These are phyloP conservation scores for Varanus komodoensis DNA, from an alignment of 2,113 vertebrate species.

Conservation along the genomic window DNA sequence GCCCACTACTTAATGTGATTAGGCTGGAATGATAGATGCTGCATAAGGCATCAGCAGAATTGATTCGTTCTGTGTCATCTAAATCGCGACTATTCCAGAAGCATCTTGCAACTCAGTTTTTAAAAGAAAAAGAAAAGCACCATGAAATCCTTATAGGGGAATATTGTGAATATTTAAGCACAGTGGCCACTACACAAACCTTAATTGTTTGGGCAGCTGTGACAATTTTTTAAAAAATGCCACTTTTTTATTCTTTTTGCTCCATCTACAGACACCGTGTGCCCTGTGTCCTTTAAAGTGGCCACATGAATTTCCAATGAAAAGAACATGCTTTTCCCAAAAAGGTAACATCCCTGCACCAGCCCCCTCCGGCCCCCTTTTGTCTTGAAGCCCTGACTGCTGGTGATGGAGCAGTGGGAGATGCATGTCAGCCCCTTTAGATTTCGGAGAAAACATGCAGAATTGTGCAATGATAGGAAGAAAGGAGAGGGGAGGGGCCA, in stretches of 20 bases:
- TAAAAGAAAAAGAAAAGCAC: background rate
- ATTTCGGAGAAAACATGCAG: background rate
- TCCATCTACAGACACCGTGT: background rate
- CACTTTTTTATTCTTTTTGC: background rate
- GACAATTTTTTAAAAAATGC: background rate
- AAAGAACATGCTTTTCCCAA: too few relatives aligned
- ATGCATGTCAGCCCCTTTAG: background rate
- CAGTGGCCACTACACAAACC: background rate
- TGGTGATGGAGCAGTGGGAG: too few relatives aligned
- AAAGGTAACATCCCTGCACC: too few relatives aligned
- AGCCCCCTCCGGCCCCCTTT: too few relatives aligned
- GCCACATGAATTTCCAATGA: too few relatives aligned
- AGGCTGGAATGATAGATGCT: constrained; percentile 4
- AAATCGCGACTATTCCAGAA: background rate
- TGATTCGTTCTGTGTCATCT: constrained; percentile 8
- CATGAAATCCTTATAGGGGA: too few relatives aligned
- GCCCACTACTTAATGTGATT: background rate
- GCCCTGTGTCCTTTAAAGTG: background rate
- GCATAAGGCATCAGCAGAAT: constrained; percentile 20
- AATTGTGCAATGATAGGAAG: background rate
- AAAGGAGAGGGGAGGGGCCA: too few relatives aligned
- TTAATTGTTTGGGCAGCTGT: background rate
- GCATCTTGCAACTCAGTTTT: background rate
- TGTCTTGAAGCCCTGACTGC: too few relatives aligned
- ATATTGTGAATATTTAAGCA: background rate